Base-by-base conservation (phyloP, 2,797 vertebrate genomes). In the Chelon labrosus region DNA sequence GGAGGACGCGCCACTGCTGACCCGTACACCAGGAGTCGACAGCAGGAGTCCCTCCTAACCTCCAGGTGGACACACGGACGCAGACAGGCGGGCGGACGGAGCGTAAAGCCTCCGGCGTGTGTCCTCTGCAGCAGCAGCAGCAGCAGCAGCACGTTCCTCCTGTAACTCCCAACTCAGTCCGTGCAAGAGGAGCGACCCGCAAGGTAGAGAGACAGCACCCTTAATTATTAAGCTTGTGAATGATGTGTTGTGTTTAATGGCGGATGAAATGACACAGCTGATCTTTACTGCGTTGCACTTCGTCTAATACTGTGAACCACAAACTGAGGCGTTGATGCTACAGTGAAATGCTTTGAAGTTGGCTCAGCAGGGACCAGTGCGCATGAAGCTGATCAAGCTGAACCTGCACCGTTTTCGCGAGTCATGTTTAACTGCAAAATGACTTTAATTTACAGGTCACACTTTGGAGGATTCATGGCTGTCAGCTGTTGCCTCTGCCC, bases 171-270 rank as follows among this genome's bases (percentile, higher is more conserved):
- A 16, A 11, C 8, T 14, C 5, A 16, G n/a, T 9, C 39, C 19
- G 65, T 60, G 68, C 66, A 25, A 16, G 65, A 79, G 51, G 74
- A 72, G 62, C 27, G 8, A 64, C 52, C 2, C 19, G 3, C 25
- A 27, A 84, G 77, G 86, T 80, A 75, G 7, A 55, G 39, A 20
- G 10, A 55, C 31, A n/a, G 22, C 46, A 25, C 0, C 37, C 10
- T 20, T 25, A 16, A 37, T 31, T 10, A 49, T 20, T 7, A 11
- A 51, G 52, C 61, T 37, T 20, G 19, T 61, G 22, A 52, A 0
- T 8, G 3, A 38, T 46, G 53, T 20, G 44, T 7, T 13, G n/a
- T 8, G 8, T 2, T 47, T 25, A 22, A 38, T 54, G 35, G 2
- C 3, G 22, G 38, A 0, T 11, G 1, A 27, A 51, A 20, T 9